Evolutionary conservation across 1,140 invertebrate species (phyloP).

Genomic region (Tyrophagus putrescentiae): DNA sequence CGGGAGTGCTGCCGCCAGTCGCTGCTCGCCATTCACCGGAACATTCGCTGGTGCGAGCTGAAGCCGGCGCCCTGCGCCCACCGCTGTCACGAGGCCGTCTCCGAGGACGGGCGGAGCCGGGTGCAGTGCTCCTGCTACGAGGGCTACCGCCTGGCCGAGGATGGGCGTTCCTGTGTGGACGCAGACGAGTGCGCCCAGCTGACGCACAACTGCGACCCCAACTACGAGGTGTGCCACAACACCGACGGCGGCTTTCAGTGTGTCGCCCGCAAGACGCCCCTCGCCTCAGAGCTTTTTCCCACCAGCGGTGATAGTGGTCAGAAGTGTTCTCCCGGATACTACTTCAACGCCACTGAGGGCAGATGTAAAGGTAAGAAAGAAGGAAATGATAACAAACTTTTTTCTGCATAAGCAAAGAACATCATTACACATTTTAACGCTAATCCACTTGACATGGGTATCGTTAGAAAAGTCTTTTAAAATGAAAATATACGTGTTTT

Average conservation of each 20-base stretch:
- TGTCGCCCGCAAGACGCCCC: background rate
- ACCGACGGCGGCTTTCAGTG: constrained; percentile 12
- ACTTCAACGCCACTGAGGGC: background rate
- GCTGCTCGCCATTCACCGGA: background rate
- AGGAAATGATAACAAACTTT: background rate
- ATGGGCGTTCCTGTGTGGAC: constrained; percentile 2
- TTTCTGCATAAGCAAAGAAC: background rate
- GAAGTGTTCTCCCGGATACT: background rate
- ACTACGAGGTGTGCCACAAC: constrained; percentile 1
- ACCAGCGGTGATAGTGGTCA: background rate
- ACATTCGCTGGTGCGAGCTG: background rate
- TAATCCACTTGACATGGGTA: background rate
- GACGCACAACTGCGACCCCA: constrained; percentile 4
- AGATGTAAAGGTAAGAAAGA: constrained; percentile 3
- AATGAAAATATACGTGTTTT: too few species aligned
- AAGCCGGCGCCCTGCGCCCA: constrained; percentile 9
- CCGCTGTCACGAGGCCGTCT: background rate
- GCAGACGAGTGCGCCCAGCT: constrained; percentile 13
- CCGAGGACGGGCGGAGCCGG: background rate
- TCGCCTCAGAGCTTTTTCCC: background rate
- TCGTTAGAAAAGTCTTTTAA: background rate
- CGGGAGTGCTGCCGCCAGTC: background rate
- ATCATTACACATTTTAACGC: background rate
- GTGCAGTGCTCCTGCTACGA: constrained; percentile 15
- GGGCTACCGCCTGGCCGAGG: constrained; percentile 3